Percentiles rank a stretch among this genome's conserved stretches.
Conservation (phyloP, 2,888 invertebrate genomes). For the Mythimna albipuncta region DNA sequence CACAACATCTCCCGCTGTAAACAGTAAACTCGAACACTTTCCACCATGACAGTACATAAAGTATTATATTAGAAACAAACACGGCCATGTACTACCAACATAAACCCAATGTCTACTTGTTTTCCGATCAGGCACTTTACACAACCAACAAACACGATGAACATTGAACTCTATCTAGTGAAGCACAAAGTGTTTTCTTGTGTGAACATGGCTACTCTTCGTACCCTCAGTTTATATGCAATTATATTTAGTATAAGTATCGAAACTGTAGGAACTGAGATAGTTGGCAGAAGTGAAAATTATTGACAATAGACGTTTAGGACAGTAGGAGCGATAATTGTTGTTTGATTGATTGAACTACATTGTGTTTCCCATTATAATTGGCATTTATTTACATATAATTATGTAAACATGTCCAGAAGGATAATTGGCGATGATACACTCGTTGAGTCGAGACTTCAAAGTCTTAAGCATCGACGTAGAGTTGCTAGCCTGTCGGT, state of each 20-base stretch:
- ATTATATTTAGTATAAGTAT: conserved; percentile 44
- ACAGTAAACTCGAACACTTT: conserved; percentile 54
- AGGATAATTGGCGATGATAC: no score
- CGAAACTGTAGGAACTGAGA: conserved; percentile 23
- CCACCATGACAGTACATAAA: conserved; percentile 56
- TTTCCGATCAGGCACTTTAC: conserved; percentile 48
- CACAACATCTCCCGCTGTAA: conserved; percentile 37
- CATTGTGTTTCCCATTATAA: background rate
- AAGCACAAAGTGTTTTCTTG: background rate
- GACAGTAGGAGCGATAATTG: background rate
- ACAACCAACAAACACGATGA: background rate
- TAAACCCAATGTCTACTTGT: conserved; percentile 58
- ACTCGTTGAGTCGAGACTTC: no score
- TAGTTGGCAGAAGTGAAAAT: conserved; percentile 26
- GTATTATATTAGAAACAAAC: conserved; percentile 65
- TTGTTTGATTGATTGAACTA: background rate
- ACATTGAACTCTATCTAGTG: conserved; percentile 4
- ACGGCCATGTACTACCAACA: conserved; percentile 49
- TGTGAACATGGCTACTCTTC: background rate
- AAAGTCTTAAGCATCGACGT: no score
- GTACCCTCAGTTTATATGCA: conserved; percentile 26
- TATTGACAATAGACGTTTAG: background rate
- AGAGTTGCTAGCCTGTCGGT: no score
- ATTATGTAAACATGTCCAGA: no score
- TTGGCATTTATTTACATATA: no score